Evolutionary conservation across 2,888 invertebrate genomes (phyloP).

Genomic region (Trilocha varians): DNA sequence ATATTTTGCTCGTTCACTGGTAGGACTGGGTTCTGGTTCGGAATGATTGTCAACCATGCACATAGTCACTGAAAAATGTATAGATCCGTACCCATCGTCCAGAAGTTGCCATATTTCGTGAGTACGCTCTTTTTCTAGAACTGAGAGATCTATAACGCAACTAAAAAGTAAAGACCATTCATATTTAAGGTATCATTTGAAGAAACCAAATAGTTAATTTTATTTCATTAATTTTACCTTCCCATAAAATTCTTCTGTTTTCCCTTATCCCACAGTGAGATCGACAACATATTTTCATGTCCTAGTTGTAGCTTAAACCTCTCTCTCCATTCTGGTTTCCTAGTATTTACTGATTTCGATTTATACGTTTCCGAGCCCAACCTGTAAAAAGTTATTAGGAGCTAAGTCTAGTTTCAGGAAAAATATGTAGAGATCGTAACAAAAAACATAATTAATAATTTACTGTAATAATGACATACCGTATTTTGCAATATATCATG

Average conservation of each 20-base stretch:
- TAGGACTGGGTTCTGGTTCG: neutral
- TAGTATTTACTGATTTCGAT: conserved; percentile 41
- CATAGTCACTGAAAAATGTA: conserved; percentile 52
- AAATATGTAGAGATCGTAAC: too few species aligned
- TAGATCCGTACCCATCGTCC: conserved; percentile 45
- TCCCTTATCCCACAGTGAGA: conserved; percentile 53
- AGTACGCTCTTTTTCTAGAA: conserved; percentile 44
- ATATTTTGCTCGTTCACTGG: conserved; percentile 20
- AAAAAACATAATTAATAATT: too few species aligned
- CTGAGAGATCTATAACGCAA: conserved; percentile 46
- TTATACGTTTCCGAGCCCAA: conserved; percentile 43
- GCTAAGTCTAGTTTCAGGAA: too few species aligned
- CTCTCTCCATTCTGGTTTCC: conserved; percentile 52
- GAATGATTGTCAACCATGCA: conserved; percentile 27
- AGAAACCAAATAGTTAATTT: too few species aligned
- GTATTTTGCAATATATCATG: conserved; percentile 45
- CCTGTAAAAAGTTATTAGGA: too few species aligned
- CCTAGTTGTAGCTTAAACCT: conserved; percentile 39
- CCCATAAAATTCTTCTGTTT: conserved; percentile 59
- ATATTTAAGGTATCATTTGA: too few species aligned
- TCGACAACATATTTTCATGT: conserved; percentile 33
- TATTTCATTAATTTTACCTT: conserved; percentile 33
- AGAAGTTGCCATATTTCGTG: conserved; percentile 52
- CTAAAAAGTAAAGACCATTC: conserved; percentile 26
- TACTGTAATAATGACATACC: conserved; percentile 21